Evolutionary conservation across 1,140 invertebrate genomes (phyloP), one percentile per base, ranked within the genome.

Genomic region (Pogonomyrmex barbatus): DNA sequence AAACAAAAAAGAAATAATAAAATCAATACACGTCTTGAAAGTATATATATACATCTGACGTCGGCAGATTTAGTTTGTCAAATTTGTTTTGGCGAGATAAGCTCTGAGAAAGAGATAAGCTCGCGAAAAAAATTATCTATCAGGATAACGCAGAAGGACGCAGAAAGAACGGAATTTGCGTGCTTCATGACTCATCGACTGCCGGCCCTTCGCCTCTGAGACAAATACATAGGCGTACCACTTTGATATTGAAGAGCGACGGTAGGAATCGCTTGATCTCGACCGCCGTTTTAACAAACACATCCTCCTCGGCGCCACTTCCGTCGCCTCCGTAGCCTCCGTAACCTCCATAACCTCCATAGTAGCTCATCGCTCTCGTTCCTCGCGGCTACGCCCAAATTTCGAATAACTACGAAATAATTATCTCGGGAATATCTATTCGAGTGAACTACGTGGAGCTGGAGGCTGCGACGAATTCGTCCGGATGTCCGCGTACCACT

Each of bases 241-340:
- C 95, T 95, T 95, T 95, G 82, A 95, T 94, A 79, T 94, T 94
- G 86, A 94, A 94, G 24, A 95, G 92, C 8, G 95, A 95, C 0
- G 95, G 95, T 9, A 95, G 89, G 65, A 94, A 90, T 50, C 93
- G 92, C 88, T 95, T 95, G 45, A 95, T 91, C 87, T 94, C 93
- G n/a, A 92, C 92, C 8, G 88, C 93, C 67, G 92, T 93, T 88
- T 95, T 95, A 30, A 94, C 91, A 86, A 95, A 95, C 60, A 94
- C 87, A 52, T 95, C 95, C 42, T 90, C 82, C 42, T 90, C 82
- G 52, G 91, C 71, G 71, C 87, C 60, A 87, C 71, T 39, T 73
- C 62, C 78, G 6, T 30, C 60, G 6, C 65, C 24, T 24, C 54
- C 71, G 42, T 70, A 42, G 12, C 30, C 85, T 54, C 83, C 65